Conservation (phyloP, 2,888 invertebrate species). For the Pachliopta kotzebuea region DNA sequence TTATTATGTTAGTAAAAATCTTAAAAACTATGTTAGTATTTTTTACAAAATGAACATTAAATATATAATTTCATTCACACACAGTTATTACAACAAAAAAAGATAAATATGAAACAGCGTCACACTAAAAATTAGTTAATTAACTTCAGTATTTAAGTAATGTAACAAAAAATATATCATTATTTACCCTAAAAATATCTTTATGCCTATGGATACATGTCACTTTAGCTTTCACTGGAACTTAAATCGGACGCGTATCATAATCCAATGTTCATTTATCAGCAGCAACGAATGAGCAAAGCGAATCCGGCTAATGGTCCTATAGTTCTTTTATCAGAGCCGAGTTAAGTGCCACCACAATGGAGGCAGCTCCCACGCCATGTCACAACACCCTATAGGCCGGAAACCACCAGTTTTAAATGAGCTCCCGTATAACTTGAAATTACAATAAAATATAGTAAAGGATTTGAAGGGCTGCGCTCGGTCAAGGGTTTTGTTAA, state of each 20-base stretch:
- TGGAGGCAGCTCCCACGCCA: constrained; percentile 75
- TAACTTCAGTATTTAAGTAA: neutral
- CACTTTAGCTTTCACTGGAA: constrained; percentile 34
- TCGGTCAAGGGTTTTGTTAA: constrained; percentile 41
- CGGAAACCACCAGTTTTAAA: constrained; percentile 40
- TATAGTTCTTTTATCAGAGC: constrained; percentile 72
- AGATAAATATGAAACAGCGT: too few species aligned
- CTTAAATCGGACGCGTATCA: constrained; percentile 53
- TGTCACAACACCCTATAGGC: constrained; percentile 74
- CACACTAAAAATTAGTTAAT: neutral
- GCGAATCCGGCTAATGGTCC: constrained; percentile 75
- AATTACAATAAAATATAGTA: constrained; percentile 11
- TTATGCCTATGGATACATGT: constrained; percentile 6
- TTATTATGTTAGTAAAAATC: too few species aligned
- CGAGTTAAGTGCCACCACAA: constrained; percentile 76
- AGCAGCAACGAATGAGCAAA: constrained; percentile 73
- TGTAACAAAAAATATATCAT: neutral
- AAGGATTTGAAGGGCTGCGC: constrained; percentile 14
- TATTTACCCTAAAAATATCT: neutral
- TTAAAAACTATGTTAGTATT: too few species aligned
- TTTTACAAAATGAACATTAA: too few species aligned
- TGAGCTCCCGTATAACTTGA: constrained; percentile 39
- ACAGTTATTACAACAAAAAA: too few species aligned
- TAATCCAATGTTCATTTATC: constrained; percentile 75
- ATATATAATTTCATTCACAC: too few species aligned